These are phyloP conservation scores for Benitochromis conjunctus DNA, from an alignment of 2,113 vertebrate genomes.

Conservation along the genomic window DNA sequence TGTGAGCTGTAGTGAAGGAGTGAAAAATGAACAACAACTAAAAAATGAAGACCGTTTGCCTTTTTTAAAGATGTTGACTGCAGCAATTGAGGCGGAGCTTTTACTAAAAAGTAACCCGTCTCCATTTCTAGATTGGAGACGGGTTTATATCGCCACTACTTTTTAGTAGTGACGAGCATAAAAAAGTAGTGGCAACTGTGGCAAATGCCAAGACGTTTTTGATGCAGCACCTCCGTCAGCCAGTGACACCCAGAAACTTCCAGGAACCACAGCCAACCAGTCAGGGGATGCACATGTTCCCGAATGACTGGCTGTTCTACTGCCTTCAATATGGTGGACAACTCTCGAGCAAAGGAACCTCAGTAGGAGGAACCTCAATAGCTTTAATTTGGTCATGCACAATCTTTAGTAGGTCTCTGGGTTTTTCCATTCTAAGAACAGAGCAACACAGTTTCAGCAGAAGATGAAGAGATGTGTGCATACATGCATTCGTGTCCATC, in stretches of 20 bases:
- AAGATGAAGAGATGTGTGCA: background rate
- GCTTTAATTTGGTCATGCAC: background rate
- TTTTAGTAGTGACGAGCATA: too few relatives aligned
- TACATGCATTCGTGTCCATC: background rate
- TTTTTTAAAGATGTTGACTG: background rate
- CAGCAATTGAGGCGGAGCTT: background rate
- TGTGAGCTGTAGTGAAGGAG: background rate
- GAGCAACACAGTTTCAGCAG: background rate
- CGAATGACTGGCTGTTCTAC: background rate
- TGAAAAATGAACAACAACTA: background rate
- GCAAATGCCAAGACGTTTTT: background rate
- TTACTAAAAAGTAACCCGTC: background rate
- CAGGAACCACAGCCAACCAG: background rate
- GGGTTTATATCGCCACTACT: too few relatives aligned
- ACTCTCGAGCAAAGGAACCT: background rate
- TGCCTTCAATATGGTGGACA: background rate
- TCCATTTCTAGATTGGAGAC: background rate
- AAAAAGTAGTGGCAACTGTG: background rate
- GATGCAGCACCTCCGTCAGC: background rate
- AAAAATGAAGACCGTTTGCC: fast-evolving
- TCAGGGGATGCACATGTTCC: background rate
- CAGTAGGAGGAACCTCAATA: background rate
- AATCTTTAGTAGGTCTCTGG: background rate
- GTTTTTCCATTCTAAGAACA: background rate
- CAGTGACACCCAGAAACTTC: background rate